phyloP scores from a whole-genome alignment of 2,113 vertebrate genomes.

The Pungitius pungitius region DNA sequence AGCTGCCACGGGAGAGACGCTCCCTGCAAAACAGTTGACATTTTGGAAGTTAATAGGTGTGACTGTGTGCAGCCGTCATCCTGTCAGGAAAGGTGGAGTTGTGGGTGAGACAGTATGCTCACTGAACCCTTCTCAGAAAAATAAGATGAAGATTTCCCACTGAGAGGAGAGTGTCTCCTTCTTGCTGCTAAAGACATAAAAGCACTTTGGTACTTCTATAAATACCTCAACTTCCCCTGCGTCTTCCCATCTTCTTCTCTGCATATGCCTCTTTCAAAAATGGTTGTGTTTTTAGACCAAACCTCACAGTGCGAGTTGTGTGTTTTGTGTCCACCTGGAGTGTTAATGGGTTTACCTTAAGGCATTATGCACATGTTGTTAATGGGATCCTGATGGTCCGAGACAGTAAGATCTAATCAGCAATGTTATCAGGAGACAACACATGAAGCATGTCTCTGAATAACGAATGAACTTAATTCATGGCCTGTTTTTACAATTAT shows the following conservation, averaged over 20 bases:
- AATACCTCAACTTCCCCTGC: slow-evolving; percentile 45
- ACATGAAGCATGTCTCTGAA: slow-evolving; percentile 41
- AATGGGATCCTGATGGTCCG: slow-evolving; percentile 13
- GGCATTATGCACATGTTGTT: slow-evolving; percentile 16
- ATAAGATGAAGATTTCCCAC: slow-evolving; percentile 67
- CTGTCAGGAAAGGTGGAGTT: slow-evolving; percentile 60
- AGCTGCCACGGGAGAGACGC: slow-evolving; percentile 55
- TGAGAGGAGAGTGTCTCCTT: slow-evolving; percentile 48
- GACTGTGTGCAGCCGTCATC: slow-evolving; percentile 57
- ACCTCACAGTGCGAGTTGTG: not conserved
- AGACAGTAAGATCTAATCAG: slow-evolving; percentile 43
- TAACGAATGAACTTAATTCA: slow-evolving; percentile 55
- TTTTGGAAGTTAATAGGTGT: slow-evolving; percentile 57
- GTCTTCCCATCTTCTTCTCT: slow-evolving; percentile 20
- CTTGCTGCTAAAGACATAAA: slow-evolving; percentile 55
- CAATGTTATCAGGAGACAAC: slow-evolving; percentile 42
- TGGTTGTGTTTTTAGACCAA: slow-evolving; percentile 4
- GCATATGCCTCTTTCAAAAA: slow-evolving; percentile 15
- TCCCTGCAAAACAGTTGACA: slow-evolving; percentile 36
- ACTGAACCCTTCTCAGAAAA: slow-evolving; percentile 57
- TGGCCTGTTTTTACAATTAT: slow-evolving; percentile 26
- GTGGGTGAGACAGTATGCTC: slow-evolving; percentile 59
- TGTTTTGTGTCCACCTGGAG: not conserved
- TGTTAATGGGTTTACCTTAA: not conserved
- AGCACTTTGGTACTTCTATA: slow-evolving; percentile 61